phyloP scores from a whole-genome alignment of 1,140 invertebrate genomes.

The Colletes latitarsis region DNA sequence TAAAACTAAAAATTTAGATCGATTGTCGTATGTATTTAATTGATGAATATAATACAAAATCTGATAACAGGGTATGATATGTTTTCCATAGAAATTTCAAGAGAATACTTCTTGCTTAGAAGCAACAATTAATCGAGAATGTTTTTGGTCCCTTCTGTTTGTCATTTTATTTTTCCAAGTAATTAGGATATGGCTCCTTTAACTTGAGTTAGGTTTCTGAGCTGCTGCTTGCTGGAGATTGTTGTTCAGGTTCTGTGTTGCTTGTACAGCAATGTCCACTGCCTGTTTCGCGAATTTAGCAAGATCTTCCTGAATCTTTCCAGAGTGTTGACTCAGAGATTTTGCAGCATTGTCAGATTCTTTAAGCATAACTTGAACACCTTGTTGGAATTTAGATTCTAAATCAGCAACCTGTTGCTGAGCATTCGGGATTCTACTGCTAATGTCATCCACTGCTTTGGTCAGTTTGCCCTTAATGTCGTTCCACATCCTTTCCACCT shows the following conservation, averaged over 20 bases:
- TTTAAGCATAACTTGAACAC: conserved; percentile 65
- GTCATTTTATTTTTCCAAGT: background rate
- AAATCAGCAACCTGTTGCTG: conserved; percentile 67
- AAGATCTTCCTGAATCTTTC: conserved; percentile 68
- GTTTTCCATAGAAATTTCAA: background rate
- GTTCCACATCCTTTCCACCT: conserved; percentile 66
- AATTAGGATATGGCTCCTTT: background rate
- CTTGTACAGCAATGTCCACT: conserved; percentile 69
- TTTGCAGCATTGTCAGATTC: conserved; percentile 69
- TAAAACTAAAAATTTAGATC: background rate
- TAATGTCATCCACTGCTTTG: conserved; percentile 65
- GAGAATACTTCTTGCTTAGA: background rate
- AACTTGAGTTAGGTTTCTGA: background rate
- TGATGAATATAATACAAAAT: background rate
- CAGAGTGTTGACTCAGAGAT: conserved; percentile 64
- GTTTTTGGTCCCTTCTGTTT: background rate
- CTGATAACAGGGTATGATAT: background rate
- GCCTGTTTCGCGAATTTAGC: conserved; percentile 72
- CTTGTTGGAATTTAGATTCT: conserved; percentile 66
- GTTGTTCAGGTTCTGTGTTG: conserved; percentile 66
- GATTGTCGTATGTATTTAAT: background rate
- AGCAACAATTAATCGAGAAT: too few relatives aligned
- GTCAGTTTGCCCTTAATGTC: conserved; percentile 66
- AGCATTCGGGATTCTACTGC: conserved; percentile 65
- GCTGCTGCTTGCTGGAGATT: conserved; percentile 62